Base-by-base conservation (phyloP, 2,888 invertebrate genomes). In the Clitarchus hookeri region DNA sequence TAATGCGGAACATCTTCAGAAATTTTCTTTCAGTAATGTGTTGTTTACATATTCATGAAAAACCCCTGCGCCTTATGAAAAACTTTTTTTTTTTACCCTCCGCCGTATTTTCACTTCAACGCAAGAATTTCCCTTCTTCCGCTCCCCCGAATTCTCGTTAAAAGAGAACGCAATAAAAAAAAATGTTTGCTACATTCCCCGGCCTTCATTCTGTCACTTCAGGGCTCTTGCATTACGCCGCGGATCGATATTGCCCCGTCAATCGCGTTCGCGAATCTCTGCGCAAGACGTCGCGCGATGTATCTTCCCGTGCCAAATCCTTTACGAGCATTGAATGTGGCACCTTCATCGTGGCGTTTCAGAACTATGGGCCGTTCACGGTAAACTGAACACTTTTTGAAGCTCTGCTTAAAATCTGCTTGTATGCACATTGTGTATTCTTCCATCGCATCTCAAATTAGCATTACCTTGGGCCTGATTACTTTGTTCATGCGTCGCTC, bases 31-130 rank as follows among this genome's bases (percentile, higher is more conserved):
- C n/a, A 53, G 65, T 65, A 65, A 65, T 65, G 65, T 65, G 65
- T 65, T 65, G 65, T 65, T 65, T 65, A 65, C 65, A 65, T 65
- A 65, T 65, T 65, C 65, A 65, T 65, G 65, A 65, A 65, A 65
- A 65, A 16, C 0, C 0, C 53, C 19, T 6, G 65, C 65, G 65
- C 65, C 65, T 65, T 65, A 65, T 23, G n/a, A n/a, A n/a, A 23
- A 23, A 8, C 16, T 65, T 65, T 65, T 65, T 65, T n/a, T 65
- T 23, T 65, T n/a, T 65, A 11, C n/a, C 48, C 48, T 48, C 48
- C 48, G 6, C 48, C 65, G 65, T 65, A 65, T 65, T 65, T 65
- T 65, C 23, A 65, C 65, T 23, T 65, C 65, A 19, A 19, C 65
- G 19, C 65, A 48, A 65, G 65, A 65, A 23, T 65, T 65, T 16